Percentiles rank a stretch among this genome's conserved stretches.
These are phyloP conservation scores for Hoplias malabaricus DNA, from an alignment of 2,113 vertebrate species.

Conservation along the genomic window DNA sequence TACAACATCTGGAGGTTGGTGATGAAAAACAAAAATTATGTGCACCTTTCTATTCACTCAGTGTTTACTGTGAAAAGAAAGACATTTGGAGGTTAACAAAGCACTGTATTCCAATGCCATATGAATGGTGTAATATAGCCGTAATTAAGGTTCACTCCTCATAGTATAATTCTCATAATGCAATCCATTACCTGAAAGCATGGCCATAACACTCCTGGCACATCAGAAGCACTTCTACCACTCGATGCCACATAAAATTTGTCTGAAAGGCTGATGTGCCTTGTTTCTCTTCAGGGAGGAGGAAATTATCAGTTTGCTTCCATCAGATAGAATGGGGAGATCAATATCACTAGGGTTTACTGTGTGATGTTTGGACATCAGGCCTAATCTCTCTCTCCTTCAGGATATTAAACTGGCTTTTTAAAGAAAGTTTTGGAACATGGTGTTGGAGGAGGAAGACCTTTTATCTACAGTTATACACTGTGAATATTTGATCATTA, in stretches of 20 bases:
- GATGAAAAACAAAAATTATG: no score
- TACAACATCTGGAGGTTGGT: no score
- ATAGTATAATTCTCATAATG: background rate
- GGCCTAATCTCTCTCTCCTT: background rate
- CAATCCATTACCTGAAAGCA: background rate
- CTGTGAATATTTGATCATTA: background rate
- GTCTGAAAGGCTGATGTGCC: background rate
- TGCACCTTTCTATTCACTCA: no score
- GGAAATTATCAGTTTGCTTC: slow-evolving; percentile 7
- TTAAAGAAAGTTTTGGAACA: background rate
- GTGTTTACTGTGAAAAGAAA: no score
- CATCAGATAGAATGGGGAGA: background rate
- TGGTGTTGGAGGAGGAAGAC: background rate
- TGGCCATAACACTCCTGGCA: background rate
- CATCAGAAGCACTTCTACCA: background rate
- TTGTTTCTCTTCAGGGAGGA: background rate
- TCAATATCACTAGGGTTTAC: slow-evolving; percentile 21
- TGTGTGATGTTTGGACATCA: slow-evolving; percentile 17
- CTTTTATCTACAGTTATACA: background rate
- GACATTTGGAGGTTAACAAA: no score
- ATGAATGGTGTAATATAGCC: background rate
- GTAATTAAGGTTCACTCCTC: background rate
- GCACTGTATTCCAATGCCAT: no score
- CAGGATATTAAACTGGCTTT: slow-evolving; percentile 9
- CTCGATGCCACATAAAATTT: background rate